A percentile compares a stretch with the other conserved stretches of the same genome.
phyloP scores from a whole-genome alignment of 2,113 vertebrate species.

The Onychostoma macrolepis region DNA sequence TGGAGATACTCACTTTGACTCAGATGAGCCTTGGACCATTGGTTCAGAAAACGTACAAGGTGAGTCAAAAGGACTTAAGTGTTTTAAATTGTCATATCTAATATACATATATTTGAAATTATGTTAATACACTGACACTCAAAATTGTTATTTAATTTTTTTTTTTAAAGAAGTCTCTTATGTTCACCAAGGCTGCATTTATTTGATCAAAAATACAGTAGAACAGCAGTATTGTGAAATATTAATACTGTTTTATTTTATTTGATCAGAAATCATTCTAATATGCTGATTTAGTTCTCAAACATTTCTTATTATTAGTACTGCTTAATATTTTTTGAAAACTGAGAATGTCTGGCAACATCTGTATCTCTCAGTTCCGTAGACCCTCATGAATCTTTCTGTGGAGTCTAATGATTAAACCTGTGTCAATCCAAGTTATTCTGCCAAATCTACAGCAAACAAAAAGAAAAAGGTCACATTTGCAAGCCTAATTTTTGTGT shows the following conservation, averaged over 20 bases:
- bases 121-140: neutral
- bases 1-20: constrained; percentile 94
- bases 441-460: neutral
- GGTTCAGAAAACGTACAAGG: constrained; percentile 88
- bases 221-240: neutral
- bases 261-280: neutral
- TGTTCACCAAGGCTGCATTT: neutral
- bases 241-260: too few relatives aligned
- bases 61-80: constrained; percentile 67
- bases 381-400: neutral
- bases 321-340: too few relatives aligned
- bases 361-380: neutral
- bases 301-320: neutral
- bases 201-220: neutral
- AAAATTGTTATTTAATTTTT: neutral
- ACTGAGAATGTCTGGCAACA: too few relatives aligned
- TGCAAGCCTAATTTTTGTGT: neutral
- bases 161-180: neutral
- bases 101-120: neutral
- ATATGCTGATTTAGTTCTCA: neutral
- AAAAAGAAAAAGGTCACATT: constrained; percentile 16
- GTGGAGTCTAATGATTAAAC: neutral
- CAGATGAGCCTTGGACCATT: constrained; percentile 95
- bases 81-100: neutral
- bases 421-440: neutral